Evolutionary conservation across 2,888 invertebrate genomes (phyloP), one percentile per base, ranked within the genome.

Genomic region (Yponomeuta sedellus): DNA sequence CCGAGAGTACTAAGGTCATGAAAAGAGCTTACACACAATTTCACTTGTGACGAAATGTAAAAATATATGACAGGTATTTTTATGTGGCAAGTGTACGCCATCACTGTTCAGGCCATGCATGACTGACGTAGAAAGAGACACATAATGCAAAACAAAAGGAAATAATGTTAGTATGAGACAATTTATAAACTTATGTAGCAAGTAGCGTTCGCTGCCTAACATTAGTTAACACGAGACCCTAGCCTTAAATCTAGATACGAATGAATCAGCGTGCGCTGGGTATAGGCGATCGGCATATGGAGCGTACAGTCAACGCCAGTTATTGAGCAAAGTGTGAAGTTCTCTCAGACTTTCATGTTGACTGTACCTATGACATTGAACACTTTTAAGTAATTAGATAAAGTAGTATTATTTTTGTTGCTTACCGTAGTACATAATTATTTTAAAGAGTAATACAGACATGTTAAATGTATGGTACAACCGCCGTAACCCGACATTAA

Each of bases 141-240:
- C 34, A 34, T 34, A 34, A 34, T 8, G 34, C 34, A 34, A 34
- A 34, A 34, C 34, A 34, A 34, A 34, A 8, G 1, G 34, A 34
- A 34, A 34, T 8, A 34, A 34, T 1, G 34, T 34, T 34, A 34
- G 34, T 34, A 62, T 62, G 6, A 62, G 59, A 56, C n/a, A 59
- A 12, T 20, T 25, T 6, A 34, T 5, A 34, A 59, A 59, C 20
- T 16, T 56, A 16, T 56, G 56, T n/a, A n/a, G 64, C 65, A 20
- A 59, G 19, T 22, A 59, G 40, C 58, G 28, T 10, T 64, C 34
- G 34, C 16, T 39, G 83, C 83, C 81, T 89, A 88, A 83, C 79
- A 88, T 82, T 89, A 89, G 85, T 83, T 87, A 90, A 90, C 90
- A 88, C 85, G 86, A 85, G 78, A 85, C 79, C 64, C 84, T 86